These are phyloP conservation scores for Drosophila flavopinicola DNA, from an alignment of 2,888 invertebrate species.

Conservation along the genomic window DNA sequence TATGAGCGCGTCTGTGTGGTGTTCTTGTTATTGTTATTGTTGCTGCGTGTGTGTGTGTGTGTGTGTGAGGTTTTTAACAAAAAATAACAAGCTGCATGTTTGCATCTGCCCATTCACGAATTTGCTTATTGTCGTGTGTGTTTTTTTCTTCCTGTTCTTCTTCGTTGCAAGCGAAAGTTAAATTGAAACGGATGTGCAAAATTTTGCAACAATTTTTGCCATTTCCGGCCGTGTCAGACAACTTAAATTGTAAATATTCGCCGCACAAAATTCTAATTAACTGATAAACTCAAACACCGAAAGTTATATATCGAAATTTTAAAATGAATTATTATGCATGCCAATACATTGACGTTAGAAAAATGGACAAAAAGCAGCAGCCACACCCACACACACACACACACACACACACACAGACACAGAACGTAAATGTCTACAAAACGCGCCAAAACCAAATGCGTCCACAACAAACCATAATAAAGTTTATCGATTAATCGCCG, in stretches of 20 bases:
- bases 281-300: conserved; percentile 60
- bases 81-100: conserved; percentile 39
- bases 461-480: conserved; percentile 71
- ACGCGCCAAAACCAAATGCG: conserved; percentile 33
- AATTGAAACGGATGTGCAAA: conserved; percentile 69
- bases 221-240: conserved; percentile 49
- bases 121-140: conserved; percentile 21
- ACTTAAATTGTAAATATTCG: conserved; percentile 44
- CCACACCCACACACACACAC: conserved; percentile 12
- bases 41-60: conserved; percentile 15
- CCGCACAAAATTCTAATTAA: conserved; percentile 69
- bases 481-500: conserved; percentile 70
- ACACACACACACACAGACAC: conserved; percentile 24
- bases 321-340: conserved; percentile 61
- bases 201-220: conserved; percentile 56
- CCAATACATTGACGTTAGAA: conserved; percentile 36
- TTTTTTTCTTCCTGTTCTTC: conserved; percentile 4
- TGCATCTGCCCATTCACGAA: conserved; percentile 50
- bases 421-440: conserved; percentile 15
- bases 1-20: conserved; percentile 59
- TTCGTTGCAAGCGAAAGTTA: conserved; percentile 54
- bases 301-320: conserved; percentile 27
- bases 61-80: conserved; percentile 41
- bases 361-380: conserved; percentile 34
- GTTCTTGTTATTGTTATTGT: not conserved